Percentiles rank a stretch among this genome's conserved stretches.
These are phyloP conservation scores for Alsophila aescularia DNA, from an alignment of 2,888 invertebrate species.

Conservation along the genomic window DNA sequence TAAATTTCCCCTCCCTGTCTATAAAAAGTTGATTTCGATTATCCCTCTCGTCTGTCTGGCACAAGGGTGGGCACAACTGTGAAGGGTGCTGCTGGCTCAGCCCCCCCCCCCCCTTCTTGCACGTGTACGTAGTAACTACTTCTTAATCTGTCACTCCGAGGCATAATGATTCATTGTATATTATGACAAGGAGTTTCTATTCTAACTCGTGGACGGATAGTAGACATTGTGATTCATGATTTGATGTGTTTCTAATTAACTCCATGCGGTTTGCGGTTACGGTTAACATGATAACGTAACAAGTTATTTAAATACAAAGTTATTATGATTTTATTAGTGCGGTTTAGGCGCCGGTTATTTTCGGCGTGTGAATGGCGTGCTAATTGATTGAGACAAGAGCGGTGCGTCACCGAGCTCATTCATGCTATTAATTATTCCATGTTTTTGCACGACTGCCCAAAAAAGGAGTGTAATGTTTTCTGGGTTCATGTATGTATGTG, in stretches of 20 bases:
- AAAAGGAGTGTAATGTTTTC: no score
- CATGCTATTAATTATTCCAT: no score
- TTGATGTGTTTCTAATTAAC: constrained; percentile 19
- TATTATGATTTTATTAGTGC: background rate
- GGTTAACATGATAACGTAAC: constrained; percentile 4
- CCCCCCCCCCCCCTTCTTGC: constrained; percentile 22
- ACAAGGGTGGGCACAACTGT: constrained; percentile 38
- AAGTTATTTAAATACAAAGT: background rate
- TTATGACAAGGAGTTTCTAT: constrained; percentile 27
- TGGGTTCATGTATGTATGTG: no score
- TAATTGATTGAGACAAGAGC: background rate
- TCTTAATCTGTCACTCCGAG: background rate
- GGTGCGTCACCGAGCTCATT: background rate
- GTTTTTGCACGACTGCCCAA: no score
- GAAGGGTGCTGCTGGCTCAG: constrained; percentile 30
- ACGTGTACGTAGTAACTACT: background rate
- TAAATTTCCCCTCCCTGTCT: constrained; percentile 40
- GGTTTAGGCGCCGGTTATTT: constrained; percentile 25
- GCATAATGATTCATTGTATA: constrained; percentile 32
- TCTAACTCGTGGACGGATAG: constrained; percentile 9
- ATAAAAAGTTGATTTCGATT: constrained; percentile 53
- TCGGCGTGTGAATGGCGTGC: background rate
- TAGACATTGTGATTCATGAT: constrained; percentile 31
- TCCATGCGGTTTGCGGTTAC: constrained; percentile 33
- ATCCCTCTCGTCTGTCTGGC: constrained; percentile 22